These are phyloP conservation scores for Pheosia gnoma DNA, from an alignment of 2,888 invertebrate species.

Conservation along the genomic window DNA sequence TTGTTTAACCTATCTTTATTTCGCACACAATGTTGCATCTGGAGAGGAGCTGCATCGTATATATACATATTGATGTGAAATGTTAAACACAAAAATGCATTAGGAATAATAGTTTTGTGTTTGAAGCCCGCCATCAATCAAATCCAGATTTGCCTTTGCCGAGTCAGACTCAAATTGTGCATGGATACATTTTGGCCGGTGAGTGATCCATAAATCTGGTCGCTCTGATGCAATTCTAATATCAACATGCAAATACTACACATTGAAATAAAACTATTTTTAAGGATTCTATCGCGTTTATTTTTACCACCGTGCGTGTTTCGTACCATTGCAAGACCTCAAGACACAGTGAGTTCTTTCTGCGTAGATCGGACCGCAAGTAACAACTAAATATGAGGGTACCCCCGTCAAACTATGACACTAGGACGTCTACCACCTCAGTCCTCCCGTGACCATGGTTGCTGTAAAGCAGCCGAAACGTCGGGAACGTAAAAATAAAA, in stretches of 20 bases:
- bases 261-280: no score
- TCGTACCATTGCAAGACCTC: no score
- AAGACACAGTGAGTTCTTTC: no score
- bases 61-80: neutral
- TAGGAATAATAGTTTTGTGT: neutral
- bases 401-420: no score
- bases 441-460: no score
- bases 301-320: no score
- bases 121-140: slow-evolving; percentile 1
- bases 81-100: neutral
- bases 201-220: slow-evolving; percentile 16
- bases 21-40: slow-evolving; percentile 1
- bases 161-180: slow-evolving; percentile 6
- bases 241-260: slow-evolving; percentile 22
- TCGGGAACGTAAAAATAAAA: no score
- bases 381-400: no score
- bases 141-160: neutral
- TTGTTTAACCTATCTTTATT: neutral
- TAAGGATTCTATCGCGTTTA: no score
- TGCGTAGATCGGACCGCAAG: no score
- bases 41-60: neutral
- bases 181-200: slow-evolving; percentile 10
- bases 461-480: no score
- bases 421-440: no score
- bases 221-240: slow-evolving; percentile 19